Percentiles rank a stretch among this genome's conserved stretches.
phyloP scores from a whole-genome alignment of 2,888 invertebrate genomes.

The Habrosyne pyritoides region DNA sequence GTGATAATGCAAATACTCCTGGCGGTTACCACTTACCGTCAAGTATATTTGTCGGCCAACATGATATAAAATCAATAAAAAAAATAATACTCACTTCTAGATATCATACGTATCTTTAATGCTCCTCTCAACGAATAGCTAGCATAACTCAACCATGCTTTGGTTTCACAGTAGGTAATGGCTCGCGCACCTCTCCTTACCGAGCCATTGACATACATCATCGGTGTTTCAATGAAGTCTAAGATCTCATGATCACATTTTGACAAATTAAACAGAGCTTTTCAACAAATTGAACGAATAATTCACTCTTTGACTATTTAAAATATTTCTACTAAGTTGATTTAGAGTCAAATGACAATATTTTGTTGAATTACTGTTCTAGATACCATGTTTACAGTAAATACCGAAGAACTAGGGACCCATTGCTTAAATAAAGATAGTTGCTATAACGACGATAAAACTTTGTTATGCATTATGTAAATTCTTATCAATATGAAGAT shows the following conservation, averaged over 20 bases:
- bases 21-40: too few species aligned
- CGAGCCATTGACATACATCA: constrained; percentile 10
- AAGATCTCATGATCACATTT: constrained; percentile 7
- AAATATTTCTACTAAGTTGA: not conserved
- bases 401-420: not conserved
- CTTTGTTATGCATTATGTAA: too few species aligned
- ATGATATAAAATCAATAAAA: too few species aligned
- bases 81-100: too few species aligned
- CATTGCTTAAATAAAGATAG: not conserved
- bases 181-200: constrained; percentile 8
- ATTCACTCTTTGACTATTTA: not conserved
- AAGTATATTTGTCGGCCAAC: too few species aligned
- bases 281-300: constrained; percentile 6
- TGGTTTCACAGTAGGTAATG: constrained; percentile 1
- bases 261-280: constrained; percentile 13
- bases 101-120: not conserved
- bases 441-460: too few species aligned
- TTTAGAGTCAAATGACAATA: not conserved
- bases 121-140: constrained; percentile 8
- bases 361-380: not conserved
- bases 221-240: constrained; percentile 5
- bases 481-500: too few species aligned
- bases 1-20: too few species aligned
- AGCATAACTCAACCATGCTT: constrained; percentile 12
- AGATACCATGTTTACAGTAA: not conserved